These are phyloP conservation scores for Coluber constrictor DNA, from an alignment of 2,797 vertebrate genomes.

Conservation along the genomic window DNA sequence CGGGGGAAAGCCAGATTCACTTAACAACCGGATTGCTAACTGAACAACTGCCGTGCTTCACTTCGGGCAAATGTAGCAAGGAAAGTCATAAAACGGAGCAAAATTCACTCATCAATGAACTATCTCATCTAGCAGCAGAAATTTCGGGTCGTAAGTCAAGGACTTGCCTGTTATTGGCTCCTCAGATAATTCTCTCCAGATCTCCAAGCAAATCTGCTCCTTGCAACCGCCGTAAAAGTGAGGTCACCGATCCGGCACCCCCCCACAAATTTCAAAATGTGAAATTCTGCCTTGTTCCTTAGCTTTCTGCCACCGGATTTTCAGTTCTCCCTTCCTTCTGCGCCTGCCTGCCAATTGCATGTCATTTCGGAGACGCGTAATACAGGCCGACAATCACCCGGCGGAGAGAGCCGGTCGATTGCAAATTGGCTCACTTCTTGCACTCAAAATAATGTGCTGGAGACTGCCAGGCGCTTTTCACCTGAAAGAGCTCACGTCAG, in stretches of 20 bases:
- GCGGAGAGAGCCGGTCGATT: accelerated
- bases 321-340: not conserved
- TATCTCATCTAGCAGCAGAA: accelerated
- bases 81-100: not conserved
- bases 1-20: not conserved
- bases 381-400: not conserved
- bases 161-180: not conserved
- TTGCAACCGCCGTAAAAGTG: not conserved
- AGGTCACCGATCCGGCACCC: not conserved
- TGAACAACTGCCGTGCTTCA: not conserved
- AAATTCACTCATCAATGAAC: not conserved
- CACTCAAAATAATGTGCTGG: not conserved
- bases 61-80: not conserved
- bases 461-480: not conserved
- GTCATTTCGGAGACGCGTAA: not conserved
- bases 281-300: not conserved
- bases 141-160: not conserved
- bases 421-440: not conserved
- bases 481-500: not conserved
- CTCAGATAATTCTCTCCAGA: not conserved
- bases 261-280: not conserved
- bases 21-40: not conserved
- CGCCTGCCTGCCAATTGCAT: not conserved
- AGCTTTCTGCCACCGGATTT: not conserved
- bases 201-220: not conserved